Evolutionary conservation across 2,888 invertebrate genomes (phyloP), one percentile per base, ranked within the genome.

Genomic region (Diadegma fenestrale): DNA sequence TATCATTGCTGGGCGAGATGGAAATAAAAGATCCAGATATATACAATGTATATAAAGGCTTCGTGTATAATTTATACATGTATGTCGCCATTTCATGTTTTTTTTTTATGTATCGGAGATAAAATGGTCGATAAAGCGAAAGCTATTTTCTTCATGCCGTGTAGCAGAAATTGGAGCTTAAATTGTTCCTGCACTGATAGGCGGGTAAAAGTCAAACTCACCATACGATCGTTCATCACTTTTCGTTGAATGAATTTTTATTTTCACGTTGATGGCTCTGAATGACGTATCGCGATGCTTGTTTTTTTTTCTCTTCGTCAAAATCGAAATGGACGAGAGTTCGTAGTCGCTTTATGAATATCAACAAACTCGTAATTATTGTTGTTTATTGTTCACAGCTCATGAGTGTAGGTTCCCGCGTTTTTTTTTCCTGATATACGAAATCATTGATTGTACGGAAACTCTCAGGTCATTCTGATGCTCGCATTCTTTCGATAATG

Each of bases 41-140:
- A 73, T 84, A 72, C 84, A 85, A 87, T 86, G 12, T 84, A 82
- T 80, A 87, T 78, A 84, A 73, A 77, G 37, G 69, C 69, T 71
- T 30, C 58, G 71, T 37, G 63, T 75, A 76, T 19, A 26, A 26
- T 58, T 26, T 14, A 58, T 26, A 58, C 26, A 58, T 26, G 14
- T 22, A 54, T 54, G 3, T 58, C 26, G 6, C 6, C 66, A 76
- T 82, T 80, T 58, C 71, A 71, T 77, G 43, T 37, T 37, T 37
- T 10, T 22, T 54, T 58, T 58, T 58, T 22, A 26, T 58, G 26
- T 58, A 22, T 58, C 14, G 26, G 26, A 58, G 58, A 51, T 48
- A 19, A 71, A 33, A 71, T 71, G 30, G 14, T 33, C 10, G 69
- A 68, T 48, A 63, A 58, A 7, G 14, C 19, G 63, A 71, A 71